phyloP scores from a whole-genome alignment of 2,888 invertebrate species.

The Calameuta idolon region DNA sequence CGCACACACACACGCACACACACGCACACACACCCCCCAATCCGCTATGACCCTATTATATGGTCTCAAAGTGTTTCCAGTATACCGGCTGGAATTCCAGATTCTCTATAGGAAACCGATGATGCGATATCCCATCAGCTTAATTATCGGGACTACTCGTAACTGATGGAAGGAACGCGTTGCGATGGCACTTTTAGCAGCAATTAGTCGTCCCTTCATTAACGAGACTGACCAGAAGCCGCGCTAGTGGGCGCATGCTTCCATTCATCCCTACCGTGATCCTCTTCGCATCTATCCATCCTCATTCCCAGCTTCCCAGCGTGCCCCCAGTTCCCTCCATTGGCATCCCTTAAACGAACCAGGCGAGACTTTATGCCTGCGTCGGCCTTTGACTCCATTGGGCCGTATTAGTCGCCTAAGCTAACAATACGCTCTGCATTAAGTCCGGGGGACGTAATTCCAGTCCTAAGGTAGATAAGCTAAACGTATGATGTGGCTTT shows the following conservation, averaged over 20 bases:
- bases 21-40: too few relatives aligned
- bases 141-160: background rate
- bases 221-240: background rate
- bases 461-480: slow-evolving; percentile 49
- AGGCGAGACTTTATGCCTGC: background rate
- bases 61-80: background rate
- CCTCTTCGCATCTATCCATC: background rate
- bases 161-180: background rate
- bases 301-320: background rate
- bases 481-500: slow-evolving; percentile 46
- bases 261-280: background rate
- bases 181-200: background rate
- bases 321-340: background rate
- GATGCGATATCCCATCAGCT: background rate
- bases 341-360: background rate
- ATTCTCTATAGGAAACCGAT: background rate
- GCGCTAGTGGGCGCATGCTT: background rate
- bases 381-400: background rate
- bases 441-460: slow-evolving; percentile 33
- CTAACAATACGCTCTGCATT: slow-evolving; percentile 5
- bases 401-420: background rate
- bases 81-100: background rate
- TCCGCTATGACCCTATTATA: background rate
- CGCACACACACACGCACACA: too few relatives aligned
- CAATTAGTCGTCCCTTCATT: background rate